phyloP scores from a whole-genome alignment of 2,888 invertebrate genomes.

The Cephus pygmeus region DNA sequence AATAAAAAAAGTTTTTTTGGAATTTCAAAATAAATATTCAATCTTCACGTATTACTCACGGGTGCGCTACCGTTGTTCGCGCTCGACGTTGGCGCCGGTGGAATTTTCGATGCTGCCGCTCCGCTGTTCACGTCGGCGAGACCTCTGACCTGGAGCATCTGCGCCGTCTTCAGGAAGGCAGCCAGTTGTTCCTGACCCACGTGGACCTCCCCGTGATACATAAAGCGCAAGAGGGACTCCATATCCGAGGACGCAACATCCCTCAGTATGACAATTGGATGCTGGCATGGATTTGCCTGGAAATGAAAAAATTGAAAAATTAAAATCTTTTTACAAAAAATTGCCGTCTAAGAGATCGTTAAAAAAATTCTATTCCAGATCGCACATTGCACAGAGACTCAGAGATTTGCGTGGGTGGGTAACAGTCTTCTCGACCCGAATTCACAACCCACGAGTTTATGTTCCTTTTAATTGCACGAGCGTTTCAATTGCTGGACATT shows the following conservation, averaged over 20 bases:
- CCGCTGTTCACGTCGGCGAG: conserved; percentile 81
- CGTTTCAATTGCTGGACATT: background rate
- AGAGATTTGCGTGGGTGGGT: background rate
- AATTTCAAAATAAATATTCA: background rate
- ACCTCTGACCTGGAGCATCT: conserved; percentile 87
- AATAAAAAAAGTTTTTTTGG: background rate
- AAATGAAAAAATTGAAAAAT: conserved; percentile 11
- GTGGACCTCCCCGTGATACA: conserved; percentile 93
- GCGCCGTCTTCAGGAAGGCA: conserved; percentile 88
- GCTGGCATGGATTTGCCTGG: conserved; percentile 87
- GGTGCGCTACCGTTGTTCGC: conserved; percentile 78
- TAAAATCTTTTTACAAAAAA: background rate
- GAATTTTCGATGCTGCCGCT: conserved; percentile 56
- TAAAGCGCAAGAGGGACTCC: conserved; percentile 88
- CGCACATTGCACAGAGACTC: background rate
- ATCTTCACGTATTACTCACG: conserved; percentile 67
- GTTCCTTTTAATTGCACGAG: background rate
- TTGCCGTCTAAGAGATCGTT: background rate
- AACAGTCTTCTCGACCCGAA: background rate
- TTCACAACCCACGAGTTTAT: background rate
- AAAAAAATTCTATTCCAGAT: background rate
- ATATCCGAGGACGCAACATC: conserved; percentile 89
- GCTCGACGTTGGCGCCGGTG: conserved; percentile 48
- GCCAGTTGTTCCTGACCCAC: conserved; percentile 88
- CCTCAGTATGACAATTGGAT: conserved; percentile 88